Evolutionary conservation across 2,888 invertebrate species (phyloP), one percentile per base, ranked within the genome.

Genomic region (Tupiocoris notatus): DNA sequence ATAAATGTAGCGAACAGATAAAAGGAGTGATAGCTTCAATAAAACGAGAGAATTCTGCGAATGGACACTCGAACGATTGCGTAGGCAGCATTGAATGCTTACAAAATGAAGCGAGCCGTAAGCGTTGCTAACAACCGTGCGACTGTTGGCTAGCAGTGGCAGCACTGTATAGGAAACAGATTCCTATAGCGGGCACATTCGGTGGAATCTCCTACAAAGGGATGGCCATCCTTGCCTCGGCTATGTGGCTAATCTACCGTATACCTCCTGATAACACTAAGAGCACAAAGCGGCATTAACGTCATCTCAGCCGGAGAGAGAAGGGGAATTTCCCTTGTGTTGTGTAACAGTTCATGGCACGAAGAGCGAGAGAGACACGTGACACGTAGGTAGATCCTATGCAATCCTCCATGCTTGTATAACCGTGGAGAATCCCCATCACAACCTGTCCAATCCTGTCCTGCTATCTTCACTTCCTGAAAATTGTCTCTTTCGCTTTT

Each of bases 221-320:
- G 39, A 39, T 39, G 12, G 12, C 39, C 39, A 39, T 12, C 39
- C 39, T 12, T 39, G 12, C 65, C 39, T 65, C 39, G 25, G 65
- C 20, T 39, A 65, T 39, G 65, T 39, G 39, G 65, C 39, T 65
- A 65, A 65, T 65, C 65, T 65, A 65, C 65, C 65, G 65, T 65
- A 39, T 17, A 24, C 65, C 39, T 12, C 25, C 20, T n/a, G 65
- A 65, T 65, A 65, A 65, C 39, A 64, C 64, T 64, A 64, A 25
- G 25, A 39, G 65, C 65, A 39, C 65, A 65, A 65, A 65, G 65
- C 39, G 39, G 65, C 39, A 65, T 65, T 65, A 65, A 39, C 65
- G 39, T 39, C 65, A 39, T 39, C 39, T 39, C 39, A 39, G 39
- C 12, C 39, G 12, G 39, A 39, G 39, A 7, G 39, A 39, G 39